Base-by-base conservation (phyloP, 2,888 invertebrate species). In the Hyalella azteca region DNA sequence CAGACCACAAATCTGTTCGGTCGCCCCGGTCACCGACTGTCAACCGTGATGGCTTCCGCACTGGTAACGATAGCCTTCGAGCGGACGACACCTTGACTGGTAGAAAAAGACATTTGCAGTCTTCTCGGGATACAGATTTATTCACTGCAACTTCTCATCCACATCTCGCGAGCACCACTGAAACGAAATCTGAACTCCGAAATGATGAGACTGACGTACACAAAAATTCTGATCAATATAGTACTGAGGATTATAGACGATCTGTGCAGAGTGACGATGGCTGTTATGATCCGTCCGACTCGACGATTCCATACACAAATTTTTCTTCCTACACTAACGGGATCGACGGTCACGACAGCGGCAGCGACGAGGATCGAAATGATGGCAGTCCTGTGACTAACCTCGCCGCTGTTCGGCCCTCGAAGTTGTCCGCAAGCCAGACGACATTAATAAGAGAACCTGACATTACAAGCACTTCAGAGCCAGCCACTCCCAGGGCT, bases 401-500 rank as follows among this genome's bases (percentile, higher is more conserved):
- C 19, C 81, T 79, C 26, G 81, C 83, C 19, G 81, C 81, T 13
- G 39, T 39, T 40, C 77, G 84, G 11, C 84, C 84, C n/a, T 81
- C 81, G 22, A 78, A 81, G 49, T 48, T 84, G 45, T 84, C 84
- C 36, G 84, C 82, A n/a, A 84, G 84, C 45, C 84, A 84, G 78
- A 84, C 80, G 9, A 84, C 84, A 15, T 77, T 84, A 32, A 73
- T 73, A 3, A 77, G 81, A 73, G 84, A 82, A 29, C 77, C 76
- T 15, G 84, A 82, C 39, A 66, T 77, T 13, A 45, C 81, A 26
- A 59, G 59, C 59, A 78, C 76, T 11, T 84, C 84, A 36, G 84
- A 82, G 78, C 84, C 84, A 3, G 84, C 81, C n/a, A 84, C 84
- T 13, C 84, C 84, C 11, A 84, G 82, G 66, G 84, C 84, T 60